These are phyloP conservation scores for Helicoverpa armigera DNA, from an alignment of 1,140 invertebrate genomes.

Conservation along the genomic window DNA sequence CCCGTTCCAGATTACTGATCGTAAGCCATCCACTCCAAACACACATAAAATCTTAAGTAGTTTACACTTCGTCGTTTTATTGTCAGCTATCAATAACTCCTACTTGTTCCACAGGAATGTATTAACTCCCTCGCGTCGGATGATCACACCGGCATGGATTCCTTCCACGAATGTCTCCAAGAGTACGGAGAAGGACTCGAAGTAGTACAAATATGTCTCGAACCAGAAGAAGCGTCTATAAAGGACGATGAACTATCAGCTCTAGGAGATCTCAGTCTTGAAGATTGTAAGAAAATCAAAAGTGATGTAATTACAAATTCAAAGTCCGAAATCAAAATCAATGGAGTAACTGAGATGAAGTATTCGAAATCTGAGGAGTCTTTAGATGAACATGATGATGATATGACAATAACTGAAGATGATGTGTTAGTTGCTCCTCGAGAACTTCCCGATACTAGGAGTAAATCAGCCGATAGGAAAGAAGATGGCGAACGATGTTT, in stretches of 20 bases:
- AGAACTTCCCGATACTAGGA: constrained; percentile 74
- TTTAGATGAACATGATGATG: constrained; percentile 82
- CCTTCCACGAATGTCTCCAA: constrained; percentile 88
- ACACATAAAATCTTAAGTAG: constrained; percentile 30
- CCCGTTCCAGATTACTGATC: neutral
- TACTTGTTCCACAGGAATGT: constrained; percentile 79
- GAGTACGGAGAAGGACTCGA: constrained; percentile 88
- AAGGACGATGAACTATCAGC: constrained; percentile 85
- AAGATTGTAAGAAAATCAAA: constrained; percentile 72
- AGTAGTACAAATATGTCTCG: constrained; percentile 88
- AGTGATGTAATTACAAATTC: constrained; percentile 57
- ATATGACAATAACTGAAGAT: constrained; percentile 86
- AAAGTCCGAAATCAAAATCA: constrained; percentile 68
- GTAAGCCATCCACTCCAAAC: constrained; percentile 8
- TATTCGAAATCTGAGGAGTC: constrained; percentile 82
- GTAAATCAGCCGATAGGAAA: constrained; percentile 75
- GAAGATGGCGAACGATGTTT: constrained; percentile 68
- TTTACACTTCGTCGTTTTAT: constrained; percentile 27
- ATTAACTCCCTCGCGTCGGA: constrained; percentile 86
- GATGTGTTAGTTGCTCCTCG: constrained; percentile 75
- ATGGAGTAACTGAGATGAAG: constrained; percentile 72
- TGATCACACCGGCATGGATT: constrained; percentile 88
- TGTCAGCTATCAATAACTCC: constrained; percentile 21
- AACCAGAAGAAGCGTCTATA: constrained; percentile 84
- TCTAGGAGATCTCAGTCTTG: constrained; percentile 81